Percentiles rank a stretch among this genome's conserved stretches.
phyloP scores from a whole-genome alignment of 2,888 invertebrate genomes.

The Athripsodes cinereus region DNA sequence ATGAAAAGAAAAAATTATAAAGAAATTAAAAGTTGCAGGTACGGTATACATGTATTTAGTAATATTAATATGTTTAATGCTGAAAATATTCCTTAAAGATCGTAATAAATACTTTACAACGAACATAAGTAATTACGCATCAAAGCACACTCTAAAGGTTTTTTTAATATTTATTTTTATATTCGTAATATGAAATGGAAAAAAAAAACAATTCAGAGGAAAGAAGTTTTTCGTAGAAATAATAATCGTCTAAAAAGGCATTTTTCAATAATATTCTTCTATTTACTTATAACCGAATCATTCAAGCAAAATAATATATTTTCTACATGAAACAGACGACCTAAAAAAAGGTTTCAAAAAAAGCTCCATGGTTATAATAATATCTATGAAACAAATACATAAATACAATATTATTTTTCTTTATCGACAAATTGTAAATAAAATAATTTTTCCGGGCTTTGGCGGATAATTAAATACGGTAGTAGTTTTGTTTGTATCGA shows the following conservation, averaged over 20 bases:
- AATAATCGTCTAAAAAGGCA: not conserved
- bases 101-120: no score
- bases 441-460: not conserved
- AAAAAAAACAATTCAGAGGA: no score
- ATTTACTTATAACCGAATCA: not conserved
- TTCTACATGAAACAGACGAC: conserved; percentile 1
- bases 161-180: no score
- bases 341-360: not conserved
- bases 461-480: not conserved
- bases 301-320: not conserved
- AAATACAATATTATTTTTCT: not conserved
- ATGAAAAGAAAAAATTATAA: no score
- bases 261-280: not conserved
- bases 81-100: no score
- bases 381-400: not conserved
- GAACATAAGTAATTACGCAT: not conserved
- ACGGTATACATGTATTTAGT: no score
- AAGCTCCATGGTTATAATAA: not conserved
- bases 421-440: not conserved
- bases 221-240: not conserved
- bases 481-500: not conserved
- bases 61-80: no score
- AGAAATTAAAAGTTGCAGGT: no score
- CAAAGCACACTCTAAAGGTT: not conserved
- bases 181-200: no score